Evolutionary conservation across 2,888 invertebrate species (phyloP).

Genomic region (Orthosia cruda): DNA sequence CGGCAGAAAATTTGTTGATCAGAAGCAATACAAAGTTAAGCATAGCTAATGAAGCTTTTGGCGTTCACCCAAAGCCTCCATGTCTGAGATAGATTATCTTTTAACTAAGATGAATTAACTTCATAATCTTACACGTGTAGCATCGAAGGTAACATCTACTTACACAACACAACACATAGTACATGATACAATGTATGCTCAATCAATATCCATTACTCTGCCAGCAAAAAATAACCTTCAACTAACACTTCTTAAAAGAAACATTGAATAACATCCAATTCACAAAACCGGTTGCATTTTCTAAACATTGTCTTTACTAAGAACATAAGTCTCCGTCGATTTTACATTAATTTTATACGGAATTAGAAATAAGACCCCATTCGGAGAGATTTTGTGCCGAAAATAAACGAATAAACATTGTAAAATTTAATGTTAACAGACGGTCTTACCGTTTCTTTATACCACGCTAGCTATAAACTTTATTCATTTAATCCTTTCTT

Average conservation of each 20-base stretch:
- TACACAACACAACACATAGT: slow-evolving; percentile 17
- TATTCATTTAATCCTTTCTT: slow-evolving; percentile 32
- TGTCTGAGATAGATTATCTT: slow-evolving; percentile 25
- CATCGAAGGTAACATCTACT: slow-evolving; percentile 18
- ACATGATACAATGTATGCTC: slow-evolving; percentile 17
- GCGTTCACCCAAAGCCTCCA: slow-evolving; percentile 6
- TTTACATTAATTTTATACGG: slow-evolving; percentile 62
- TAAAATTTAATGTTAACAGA: slow-evolving; percentile 78
- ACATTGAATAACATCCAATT: slow-evolving; percentile 44
- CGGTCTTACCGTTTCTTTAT: slow-evolving; percentile 58
- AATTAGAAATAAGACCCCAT: slow-evolving; percentile 69
- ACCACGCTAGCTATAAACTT: slow-evolving; percentile 21
- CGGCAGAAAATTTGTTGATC: not conserved
- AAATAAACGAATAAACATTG: slow-evolving; percentile 80
- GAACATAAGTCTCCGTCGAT: slow-evolving; percentile 54
- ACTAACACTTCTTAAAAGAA: slow-evolving; percentile 24
- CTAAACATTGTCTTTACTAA: slow-evolving; percentile 51
- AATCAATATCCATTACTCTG: slow-evolving; percentile 34
- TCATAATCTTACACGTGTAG: slow-evolving; percentile 35
- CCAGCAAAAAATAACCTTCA: slow-evolving; percentile 42
- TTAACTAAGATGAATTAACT: slow-evolving; percentile 34
- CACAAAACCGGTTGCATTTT: slow-evolving; percentile 43
- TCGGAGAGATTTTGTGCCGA: slow-evolving; percentile 74
- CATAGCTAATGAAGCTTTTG: slow-evolving; percentile 3
- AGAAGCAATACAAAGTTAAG: not conserved